Conservation (phyloP, 2,888 invertebrate genomes). For the Clusia tigrina region DNA sequence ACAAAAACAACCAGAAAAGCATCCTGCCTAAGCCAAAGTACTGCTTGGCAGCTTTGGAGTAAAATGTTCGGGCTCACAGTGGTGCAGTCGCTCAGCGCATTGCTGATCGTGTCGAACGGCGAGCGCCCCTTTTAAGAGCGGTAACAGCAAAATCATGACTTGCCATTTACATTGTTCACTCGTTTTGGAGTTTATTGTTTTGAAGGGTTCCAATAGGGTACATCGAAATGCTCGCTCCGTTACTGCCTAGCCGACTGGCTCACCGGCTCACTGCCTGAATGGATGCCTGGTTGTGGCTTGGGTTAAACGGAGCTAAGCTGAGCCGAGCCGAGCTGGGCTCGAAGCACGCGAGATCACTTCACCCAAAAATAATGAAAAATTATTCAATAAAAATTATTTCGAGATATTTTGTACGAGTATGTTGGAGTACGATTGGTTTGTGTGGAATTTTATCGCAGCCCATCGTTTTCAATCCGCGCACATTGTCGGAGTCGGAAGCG, state of each 20-base stretch:
- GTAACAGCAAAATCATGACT: conserved; percentile 63
- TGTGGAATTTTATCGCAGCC: not conserved
- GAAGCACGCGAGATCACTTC: conserved; percentile 44
- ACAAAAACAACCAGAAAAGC: conserved; percentile 43
- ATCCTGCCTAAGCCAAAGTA: conserved; percentile 19
- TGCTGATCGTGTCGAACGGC: conserved; percentile 62
- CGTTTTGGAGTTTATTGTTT: conserved; percentile 63
- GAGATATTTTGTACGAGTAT: conserved; percentile 12
- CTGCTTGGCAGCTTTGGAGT: conserved; percentile 21
- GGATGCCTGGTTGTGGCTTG: not conserved
- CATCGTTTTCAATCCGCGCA: not conserved
- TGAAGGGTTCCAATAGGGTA: conserved; percentile 44
- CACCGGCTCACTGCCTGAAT: too few species aligned
- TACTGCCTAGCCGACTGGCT: too few species aligned
- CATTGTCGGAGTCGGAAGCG: not conserved
- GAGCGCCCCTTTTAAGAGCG: conserved; percentile 62
- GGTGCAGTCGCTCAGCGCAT: conserved; percentile 43
- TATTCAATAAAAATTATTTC: conserved; percentile 63
- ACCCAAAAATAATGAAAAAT: conserved; percentile 61
- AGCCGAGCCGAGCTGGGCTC: not conserved
- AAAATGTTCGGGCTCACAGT: conserved; percentile 20
- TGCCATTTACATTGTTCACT: conserved; percentile 62
- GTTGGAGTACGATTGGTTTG: not conserved
- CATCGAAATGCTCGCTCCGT: too few species aligned
- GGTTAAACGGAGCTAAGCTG: not conserved